These are phyloP conservation scores for Plebejus melissa DNA, from an alignment of 2,888 invertebrate genomes.

Conservation along the genomic window DNA sequence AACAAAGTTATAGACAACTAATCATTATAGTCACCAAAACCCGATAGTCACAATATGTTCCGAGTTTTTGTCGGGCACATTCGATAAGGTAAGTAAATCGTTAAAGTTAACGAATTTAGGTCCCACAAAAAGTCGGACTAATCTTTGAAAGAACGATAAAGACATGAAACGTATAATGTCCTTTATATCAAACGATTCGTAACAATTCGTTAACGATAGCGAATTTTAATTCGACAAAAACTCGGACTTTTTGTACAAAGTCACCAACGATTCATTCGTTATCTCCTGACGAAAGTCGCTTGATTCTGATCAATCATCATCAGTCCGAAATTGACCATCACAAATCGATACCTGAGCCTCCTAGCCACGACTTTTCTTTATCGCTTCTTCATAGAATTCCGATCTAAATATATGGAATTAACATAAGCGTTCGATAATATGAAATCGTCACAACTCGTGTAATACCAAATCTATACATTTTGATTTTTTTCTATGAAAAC, in stretches of 20 bases:
- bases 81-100: not conserved
- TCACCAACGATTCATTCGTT: not conserved
- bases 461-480: too few relatives aligned
- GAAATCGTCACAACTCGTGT: too few relatives aligned
- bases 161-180: not conserved
- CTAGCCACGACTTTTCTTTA: too few relatives aligned
- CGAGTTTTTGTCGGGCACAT: not conserved
- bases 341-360: too few relatives aligned
- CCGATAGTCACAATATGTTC: not conserved
- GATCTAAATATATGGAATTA: too few relatives aligned
- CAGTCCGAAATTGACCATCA: too few relatives aligned
- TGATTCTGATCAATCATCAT: not conserved
- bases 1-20: constrained; percentile 4
- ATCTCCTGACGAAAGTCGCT: not conserved
- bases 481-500: too few relatives aligned
- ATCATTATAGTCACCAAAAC: not conserved
- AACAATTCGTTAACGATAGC: not conserved
- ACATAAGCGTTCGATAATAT: too few relatives aligned
- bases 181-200: not conserved
- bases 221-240: not conserved
- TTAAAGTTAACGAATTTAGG: not conserved
- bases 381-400: too few relatives aligned
- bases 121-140: not conserved
- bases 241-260: not conserved
- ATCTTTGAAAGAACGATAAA: not conserved